These are phyloP conservation scores for Fukomys damarensis DNA, from an alignment of 2,113 vertebrate genomes.

Conservation along the genomic window DNA sequence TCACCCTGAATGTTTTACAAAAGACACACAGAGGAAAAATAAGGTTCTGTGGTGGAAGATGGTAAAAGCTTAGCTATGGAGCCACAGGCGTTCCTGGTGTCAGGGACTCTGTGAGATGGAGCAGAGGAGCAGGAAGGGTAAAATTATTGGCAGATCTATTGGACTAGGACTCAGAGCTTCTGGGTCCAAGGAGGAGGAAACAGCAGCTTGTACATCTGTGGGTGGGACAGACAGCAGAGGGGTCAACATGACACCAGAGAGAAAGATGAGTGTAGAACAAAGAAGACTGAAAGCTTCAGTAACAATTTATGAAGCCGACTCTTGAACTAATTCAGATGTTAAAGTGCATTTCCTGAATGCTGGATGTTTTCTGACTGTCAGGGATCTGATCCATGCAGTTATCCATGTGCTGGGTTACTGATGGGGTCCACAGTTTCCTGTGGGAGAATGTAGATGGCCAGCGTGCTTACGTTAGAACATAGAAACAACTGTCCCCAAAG, in stretches of 20 bases:
- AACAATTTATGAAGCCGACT: neutral
- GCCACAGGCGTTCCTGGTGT: neutral
- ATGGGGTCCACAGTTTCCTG: neutral
- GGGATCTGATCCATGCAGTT: neutral
- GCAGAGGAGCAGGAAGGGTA: neutral
- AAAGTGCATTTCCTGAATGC: neutral
- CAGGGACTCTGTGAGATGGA: neutral
- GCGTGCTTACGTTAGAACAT: neutral
- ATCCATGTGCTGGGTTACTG: neutral
- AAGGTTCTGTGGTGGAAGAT: neutral
- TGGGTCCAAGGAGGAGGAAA: neutral
- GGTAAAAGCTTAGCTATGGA: neutral
- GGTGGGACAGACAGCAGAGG: neutral
- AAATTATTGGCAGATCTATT: neutral
- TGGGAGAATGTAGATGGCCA: neutral
- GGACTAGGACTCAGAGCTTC: neutral
- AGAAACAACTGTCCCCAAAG: neutral
- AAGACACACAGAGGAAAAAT: neutral
- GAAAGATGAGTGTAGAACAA: neutral
- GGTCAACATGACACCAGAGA: neutral
- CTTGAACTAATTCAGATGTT: neutral
- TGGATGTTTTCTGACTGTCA: neutral
- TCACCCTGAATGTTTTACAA: neutral
- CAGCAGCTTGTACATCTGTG: neutral
- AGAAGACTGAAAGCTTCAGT: neutral